Evolutionary conservation across 2,888 invertebrate species (phyloP).

Genomic region (Chrysolina oricalcia): DNA sequence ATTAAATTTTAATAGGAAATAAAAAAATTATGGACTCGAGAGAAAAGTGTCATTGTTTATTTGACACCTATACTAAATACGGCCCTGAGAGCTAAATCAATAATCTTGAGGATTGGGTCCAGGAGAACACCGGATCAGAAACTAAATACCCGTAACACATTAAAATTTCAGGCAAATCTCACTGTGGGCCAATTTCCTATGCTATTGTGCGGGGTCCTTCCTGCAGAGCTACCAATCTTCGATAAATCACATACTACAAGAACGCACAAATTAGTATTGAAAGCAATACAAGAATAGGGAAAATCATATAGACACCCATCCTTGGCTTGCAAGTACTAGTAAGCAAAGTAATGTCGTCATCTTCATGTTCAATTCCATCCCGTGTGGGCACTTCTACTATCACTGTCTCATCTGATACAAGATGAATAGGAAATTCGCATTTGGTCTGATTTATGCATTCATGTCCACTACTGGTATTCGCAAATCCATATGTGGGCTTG

Average conservation of each 20-base stretch:
- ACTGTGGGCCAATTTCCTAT: too few relatives aligned
- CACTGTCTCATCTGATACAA: conserved; percentile 85
- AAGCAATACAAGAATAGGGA: conserved; percentile 84
- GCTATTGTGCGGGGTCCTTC: too few relatives aligned
- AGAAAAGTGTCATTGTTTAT: too few relatives aligned
- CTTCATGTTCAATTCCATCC: conserved; percentile 86
- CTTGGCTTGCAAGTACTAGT: conserved; percentile 87
- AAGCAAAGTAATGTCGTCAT: conserved; percentile 81
- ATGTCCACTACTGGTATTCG: conserved; percentile 77
- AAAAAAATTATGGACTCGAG: too few relatives aligned
- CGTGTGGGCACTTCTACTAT: conserved; percentile 89
- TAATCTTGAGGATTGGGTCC: too few relatives aligned
- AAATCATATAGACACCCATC: conserved; percentile 85
- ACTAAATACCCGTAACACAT: too few relatives aligned
- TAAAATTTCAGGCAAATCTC: too few relatives aligned
- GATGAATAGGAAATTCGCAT: conserved; percentile 82
- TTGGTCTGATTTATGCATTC: conserved; percentile 85
- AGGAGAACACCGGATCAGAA: too few relatives aligned
- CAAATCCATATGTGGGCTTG: conserved; percentile 82
- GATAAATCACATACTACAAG: conserved; percentile 74
- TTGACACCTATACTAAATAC: too few relatives aligned
- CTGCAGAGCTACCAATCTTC: background rate
- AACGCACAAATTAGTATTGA: conserved; percentile 87
- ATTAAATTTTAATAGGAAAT: too few relatives aligned
- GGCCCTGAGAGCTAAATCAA: too few relatives aligned